Base-by-base conservation (phyloP, 2,797 vertebrate genomes). In the Pangasius sanitwongsei region DNA sequence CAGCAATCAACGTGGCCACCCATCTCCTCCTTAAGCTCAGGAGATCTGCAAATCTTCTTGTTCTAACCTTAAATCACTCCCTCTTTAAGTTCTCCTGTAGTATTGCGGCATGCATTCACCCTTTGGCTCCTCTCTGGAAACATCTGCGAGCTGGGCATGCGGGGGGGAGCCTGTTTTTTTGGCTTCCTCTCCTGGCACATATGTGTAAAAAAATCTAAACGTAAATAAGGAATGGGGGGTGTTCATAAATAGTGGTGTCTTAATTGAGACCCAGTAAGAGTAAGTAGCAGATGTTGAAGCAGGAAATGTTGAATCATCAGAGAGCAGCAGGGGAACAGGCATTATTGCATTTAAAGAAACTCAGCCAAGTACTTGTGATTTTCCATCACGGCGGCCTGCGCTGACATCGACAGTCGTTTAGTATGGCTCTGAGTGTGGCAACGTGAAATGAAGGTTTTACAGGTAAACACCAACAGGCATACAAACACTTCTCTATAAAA, bases 211-310 rank as follows among this genome's bases (percentile, higher is more conserved):
- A 86, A 89, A 89, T 87, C 86, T 78, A 91, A 92, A 93, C 93
- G 92, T 95, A 94, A 95, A 95, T 95, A 95, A 94, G 93, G 90
- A 34, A 44, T 53, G 55, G 61, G 86, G 91, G 90, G 87, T 90
- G 88, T 92, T 92, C 91, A 93, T 91, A 92, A 93, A 93, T 93
- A 90, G 83, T 92, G 93, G 89, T 94, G 94, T 90, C 94, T 96
- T 96, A 96, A 96, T 96, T 96, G 95, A 96, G 96, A 96, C 95
- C 94, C 96, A 94, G 95, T 95, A 93, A 95, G 95, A 95, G 94
- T 94, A 95, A 93, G 94, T 93, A 95, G 94, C 96, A 96, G 96
- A 96, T 97, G 96, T 96, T 96, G 93, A 92, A 94, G 93, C 93
- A 90, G 95, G 95, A 96, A 96, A 95, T 95, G 95, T 96, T 95